A percentile compares a stretch with the other conserved stretches of the same genome.
These are phyloP conservation scores for Cynopterus sphinx DNA, from an alignment of 2,797 vertebrate genomes.

Conservation along the genomic window DNA sequence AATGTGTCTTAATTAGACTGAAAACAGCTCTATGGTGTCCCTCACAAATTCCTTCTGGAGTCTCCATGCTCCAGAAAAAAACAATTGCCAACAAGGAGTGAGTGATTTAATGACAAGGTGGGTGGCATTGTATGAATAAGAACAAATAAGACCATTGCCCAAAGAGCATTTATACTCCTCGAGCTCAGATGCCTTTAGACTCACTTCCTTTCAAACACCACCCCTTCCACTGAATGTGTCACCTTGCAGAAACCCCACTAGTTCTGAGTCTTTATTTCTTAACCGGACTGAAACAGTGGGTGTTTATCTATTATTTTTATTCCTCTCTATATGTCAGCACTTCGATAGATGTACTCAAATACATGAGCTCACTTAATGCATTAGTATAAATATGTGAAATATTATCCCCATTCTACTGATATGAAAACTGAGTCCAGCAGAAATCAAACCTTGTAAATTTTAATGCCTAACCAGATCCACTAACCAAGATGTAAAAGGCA, in stretches of 20 bases:
- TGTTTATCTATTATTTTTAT: slow-evolving; percentile 63
- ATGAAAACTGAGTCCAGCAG: background rate
- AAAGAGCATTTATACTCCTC: background rate
- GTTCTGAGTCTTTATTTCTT: slow-evolving; percentile 24
- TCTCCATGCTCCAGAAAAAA: background rate
- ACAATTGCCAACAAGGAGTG: background rate
- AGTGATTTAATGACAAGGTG: slow-evolving; percentile 18
- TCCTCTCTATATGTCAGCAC: slow-evolving; percentile 31
- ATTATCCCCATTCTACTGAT: background rate
- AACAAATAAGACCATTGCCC: background rate
- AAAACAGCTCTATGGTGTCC: background rate
- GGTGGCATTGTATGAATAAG: slow-evolving; percentile 34
- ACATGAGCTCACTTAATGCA: background rate
- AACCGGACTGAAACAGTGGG: slow-evolving; percentile 26
- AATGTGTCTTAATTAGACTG: background rate
- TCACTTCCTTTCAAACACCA: slow-evolving; percentile 29
- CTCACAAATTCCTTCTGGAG: background rate
- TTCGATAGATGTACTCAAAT: slow-evolving; percentile 29
- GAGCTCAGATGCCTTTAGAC: background rate
- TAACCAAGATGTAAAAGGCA: background rate
- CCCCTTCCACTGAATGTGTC: slow-evolving; percentile 13
- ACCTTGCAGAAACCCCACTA: background rate
- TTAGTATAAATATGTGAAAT: background rate
- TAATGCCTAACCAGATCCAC: background rate
- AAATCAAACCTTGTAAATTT: background rate